Conservation (phyloP, 1,140 invertebrate genomes). For the Oryzaephilus surinamensis region DNA sequence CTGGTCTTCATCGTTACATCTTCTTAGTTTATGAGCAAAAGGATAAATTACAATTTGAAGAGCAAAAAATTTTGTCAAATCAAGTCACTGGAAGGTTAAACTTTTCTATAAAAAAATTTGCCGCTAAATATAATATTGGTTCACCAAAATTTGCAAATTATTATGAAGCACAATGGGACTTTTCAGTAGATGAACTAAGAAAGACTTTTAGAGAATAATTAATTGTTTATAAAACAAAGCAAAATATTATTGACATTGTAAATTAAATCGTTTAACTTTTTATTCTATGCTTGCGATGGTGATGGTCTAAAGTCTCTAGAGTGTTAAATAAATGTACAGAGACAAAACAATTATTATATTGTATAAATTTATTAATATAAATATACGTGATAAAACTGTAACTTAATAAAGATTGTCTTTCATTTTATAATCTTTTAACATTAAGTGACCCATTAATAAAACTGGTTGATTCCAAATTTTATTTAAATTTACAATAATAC, state of each 20-base stretch:
- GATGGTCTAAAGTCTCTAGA: background rate
- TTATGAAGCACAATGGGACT: slow-evolving; percentile 33
- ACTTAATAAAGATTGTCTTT: too few species aligned
- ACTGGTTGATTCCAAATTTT: too few species aligned
- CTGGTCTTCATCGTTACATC: slow-evolving; percentile 82
- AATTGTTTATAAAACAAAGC: background rate
- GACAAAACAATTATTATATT: too few species aligned
- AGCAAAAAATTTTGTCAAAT: slow-evolving; percentile 60
- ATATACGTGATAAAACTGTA: too few species aligned
- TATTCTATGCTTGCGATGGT: background rate
- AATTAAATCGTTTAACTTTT: background rate
- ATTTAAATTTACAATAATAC: too few species aligned
- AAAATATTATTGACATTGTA: background rate
- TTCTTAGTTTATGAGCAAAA: slow-evolving; percentile 79
- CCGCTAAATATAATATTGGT: slow-evolving; percentile 33
- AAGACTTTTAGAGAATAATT: slow-evolving; percentile 16
- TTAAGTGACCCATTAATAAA: too few species aligned
- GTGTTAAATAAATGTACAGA: too few species aligned
- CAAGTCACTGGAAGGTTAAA: slow-evolving; percentile 39
- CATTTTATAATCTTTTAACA: too few species aligned
- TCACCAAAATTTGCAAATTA: slow-evolving; percentile 35
- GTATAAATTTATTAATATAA: too few species aligned
- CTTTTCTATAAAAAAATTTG: slow-evolving; percentile 33
- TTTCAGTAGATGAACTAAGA: slow-evolving; percentile 31
- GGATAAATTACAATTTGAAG: slow-evolving; percentile 56